phyloP scores from a whole-genome alignment of 2,113 vertebrate species.

The Spheniscus mendiculus region DNA sequence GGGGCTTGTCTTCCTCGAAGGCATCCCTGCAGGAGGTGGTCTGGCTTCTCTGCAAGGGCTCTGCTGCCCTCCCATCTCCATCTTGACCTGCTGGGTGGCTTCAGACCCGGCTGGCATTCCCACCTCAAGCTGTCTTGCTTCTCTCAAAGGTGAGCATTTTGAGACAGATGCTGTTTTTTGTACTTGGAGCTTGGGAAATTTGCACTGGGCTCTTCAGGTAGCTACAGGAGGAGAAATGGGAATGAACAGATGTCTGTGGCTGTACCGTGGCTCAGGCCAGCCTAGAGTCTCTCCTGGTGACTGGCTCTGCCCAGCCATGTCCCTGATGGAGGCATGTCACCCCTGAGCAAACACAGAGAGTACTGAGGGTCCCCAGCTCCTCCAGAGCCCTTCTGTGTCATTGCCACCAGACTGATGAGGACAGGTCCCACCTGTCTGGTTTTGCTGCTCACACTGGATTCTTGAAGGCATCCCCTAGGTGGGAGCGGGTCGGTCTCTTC shows the following conservation, averaged over 20 bases:
- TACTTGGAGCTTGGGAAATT: not conserved
- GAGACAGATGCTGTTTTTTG: not conserved
- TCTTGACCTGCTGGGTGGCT: not conserved
- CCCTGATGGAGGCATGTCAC: not conserved
- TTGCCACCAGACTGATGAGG: not conserved
- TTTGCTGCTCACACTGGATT: not conserved
- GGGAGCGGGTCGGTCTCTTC: not conserved
- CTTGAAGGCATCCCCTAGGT: accelerated
- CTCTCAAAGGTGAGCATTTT: not conserved
- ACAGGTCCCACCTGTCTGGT: not conserved
- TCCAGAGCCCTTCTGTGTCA: not conserved
- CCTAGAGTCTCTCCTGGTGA: not conserved
- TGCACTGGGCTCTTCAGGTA: not conserved
- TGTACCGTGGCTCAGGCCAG: not conserved
- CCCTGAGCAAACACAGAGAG: not conserved
- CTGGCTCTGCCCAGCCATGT: not conserved
- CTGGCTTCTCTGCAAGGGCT: not conserved
- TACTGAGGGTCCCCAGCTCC: not conserved
- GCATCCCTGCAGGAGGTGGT: not conserved
- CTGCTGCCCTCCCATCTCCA: not conserved
- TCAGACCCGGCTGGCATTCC: not conserved
- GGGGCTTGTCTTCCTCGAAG: not conserved
- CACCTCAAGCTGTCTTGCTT: not conserved
- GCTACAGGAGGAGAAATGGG: not conserved
- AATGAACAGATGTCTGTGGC: not conserved